These are phyloP conservation scores for Tricholauxania praeusta DNA, from an alignment of 2,888 invertebrate genomes.

Conservation along the genomic window DNA sequence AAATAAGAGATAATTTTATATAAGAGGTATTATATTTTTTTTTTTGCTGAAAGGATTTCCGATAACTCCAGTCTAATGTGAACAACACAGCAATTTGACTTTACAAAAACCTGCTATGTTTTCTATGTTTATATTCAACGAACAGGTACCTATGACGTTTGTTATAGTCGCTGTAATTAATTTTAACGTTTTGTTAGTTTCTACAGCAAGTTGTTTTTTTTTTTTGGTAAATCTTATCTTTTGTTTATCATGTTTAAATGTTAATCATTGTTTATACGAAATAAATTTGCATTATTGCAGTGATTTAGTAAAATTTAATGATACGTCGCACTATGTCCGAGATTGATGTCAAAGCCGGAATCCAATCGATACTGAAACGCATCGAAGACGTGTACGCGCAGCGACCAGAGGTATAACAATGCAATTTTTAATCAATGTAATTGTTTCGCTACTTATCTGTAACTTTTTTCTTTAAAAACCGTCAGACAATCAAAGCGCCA, in stretches of 20 bases:
- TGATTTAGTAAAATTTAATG: conserved; percentile 27
- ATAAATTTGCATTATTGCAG: not conserved
- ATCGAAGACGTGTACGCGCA: conserved; percentile 73
- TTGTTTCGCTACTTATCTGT: too few relatives aligned
- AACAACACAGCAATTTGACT: conserved; percentile 12
- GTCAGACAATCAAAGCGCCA: conserved; percentile 53
- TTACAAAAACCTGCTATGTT: not conserved
- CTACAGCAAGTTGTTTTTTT: too few relatives aligned
- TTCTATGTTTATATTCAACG: conserved; percentile 9
- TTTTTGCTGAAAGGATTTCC: too few relatives aligned
- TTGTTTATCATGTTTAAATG: too few relatives aligned
- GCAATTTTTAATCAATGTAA: too few relatives aligned
- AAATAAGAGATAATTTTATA: too few relatives aligned
- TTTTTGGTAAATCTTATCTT: not conserved
- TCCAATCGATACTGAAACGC: conserved; percentile 72
- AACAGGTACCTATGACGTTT: conserved; percentile 16
- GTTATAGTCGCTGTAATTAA: not conserved
- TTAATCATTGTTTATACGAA: not conserved
- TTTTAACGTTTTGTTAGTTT: not conserved
- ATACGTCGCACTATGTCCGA: conserved; percentile 59
- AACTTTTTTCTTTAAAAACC: not conserved
- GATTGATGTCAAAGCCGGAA: conserved; percentile 67
- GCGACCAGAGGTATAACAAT: conserved; percentile 71
- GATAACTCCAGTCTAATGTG: too few relatives aligned
- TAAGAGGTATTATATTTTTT: too few relatives aligned